phyloP scores from a whole-genome alignment of 2,113 vertebrate genomes.

The Ia io region DNA sequence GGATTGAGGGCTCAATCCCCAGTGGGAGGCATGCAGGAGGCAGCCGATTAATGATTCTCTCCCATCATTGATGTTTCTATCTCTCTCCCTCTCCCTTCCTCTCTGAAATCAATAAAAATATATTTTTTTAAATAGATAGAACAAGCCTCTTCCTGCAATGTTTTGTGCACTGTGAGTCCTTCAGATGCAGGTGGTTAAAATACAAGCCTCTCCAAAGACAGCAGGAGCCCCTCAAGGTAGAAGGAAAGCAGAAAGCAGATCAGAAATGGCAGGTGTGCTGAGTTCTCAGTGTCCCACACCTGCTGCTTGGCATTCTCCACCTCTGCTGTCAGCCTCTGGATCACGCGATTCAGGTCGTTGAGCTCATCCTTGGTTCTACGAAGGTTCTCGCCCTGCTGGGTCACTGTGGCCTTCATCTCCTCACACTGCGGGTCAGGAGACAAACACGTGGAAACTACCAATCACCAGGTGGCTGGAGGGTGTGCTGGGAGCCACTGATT shows the following conservation, averaged over 20 bases:
- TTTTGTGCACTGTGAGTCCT: background rate
- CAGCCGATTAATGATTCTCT: too few relatives aligned
- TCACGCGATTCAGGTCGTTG: constrained; percentile 85
- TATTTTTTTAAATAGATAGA: too few relatives aligned
- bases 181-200: background rate
- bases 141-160: too few relatives aligned
- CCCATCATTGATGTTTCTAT: too few relatives aligned
- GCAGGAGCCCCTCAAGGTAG: background rate
- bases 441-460: background rate
- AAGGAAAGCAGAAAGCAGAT: background rate
- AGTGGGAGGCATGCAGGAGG: too few relatives aligned
- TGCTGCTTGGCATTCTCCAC: constrained; percentile 89
- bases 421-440: constrained; percentile 74
- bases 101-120: too few relatives aligned
- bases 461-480: too few relatives aligned
- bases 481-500: background rate
- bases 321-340: constrained; percentile 88
- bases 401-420: constrained; percentile 87
- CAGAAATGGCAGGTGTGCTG: background rate
- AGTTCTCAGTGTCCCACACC: constrained; percentile 73
- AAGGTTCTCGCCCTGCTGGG: constrained; percentile 88
- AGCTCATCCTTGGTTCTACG: constrained; percentile 89
- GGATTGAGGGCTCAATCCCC: too few relatives aligned
- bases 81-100: too few relatives aligned
- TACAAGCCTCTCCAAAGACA: background rate